Evolutionary conservation across 2,113 vertebrate genomes (phyloP).

Genomic region (Heterochromis multidens): DNA sequence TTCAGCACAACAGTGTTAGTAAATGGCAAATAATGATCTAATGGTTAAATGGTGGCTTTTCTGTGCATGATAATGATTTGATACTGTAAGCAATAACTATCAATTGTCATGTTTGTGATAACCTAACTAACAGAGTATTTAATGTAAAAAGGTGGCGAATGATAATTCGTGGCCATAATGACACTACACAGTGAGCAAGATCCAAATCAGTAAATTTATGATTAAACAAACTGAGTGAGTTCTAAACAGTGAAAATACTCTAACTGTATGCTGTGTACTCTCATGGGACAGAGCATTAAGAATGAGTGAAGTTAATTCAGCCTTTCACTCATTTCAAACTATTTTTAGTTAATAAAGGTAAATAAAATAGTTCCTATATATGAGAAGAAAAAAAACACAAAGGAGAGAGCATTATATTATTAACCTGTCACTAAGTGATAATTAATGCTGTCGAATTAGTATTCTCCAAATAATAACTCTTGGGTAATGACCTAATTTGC

Average conservation of each 20-base stretch:
- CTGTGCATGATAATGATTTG: slow-evolving; percentile 20
- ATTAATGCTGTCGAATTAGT: slow-evolving; percentile 4
- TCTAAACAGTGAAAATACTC: not conserved
- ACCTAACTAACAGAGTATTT: not conserved
- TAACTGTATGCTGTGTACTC: not conserved
- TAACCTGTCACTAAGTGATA: not conserved
- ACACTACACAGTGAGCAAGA: not conserved
- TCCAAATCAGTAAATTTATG: not conserved
- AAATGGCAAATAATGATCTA: slow-evolving; percentile 57
- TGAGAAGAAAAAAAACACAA: not conserved
- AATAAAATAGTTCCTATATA: not conserved
- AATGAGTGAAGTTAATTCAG: not conserved
- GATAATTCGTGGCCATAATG: not conserved
- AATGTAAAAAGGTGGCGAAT: not conserved
- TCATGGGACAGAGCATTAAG: not conserved
- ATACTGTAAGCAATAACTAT: not conserved
- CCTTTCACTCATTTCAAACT: not conserved
- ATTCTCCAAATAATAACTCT: slow-evolving; percentile 20
- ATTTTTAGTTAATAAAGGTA: not conserved
- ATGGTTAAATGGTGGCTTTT: slow-evolving; percentile 16
- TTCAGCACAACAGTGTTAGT: slow-evolving; percentile 15
- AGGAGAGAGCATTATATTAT: not conserved
- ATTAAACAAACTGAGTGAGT: not conserved
- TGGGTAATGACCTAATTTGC: slow-evolving; percentile 30
- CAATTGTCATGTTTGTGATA: not conserved